Conservation (phyloP, 2,888 invertebrate species). For the Macaria notata region DNA sequence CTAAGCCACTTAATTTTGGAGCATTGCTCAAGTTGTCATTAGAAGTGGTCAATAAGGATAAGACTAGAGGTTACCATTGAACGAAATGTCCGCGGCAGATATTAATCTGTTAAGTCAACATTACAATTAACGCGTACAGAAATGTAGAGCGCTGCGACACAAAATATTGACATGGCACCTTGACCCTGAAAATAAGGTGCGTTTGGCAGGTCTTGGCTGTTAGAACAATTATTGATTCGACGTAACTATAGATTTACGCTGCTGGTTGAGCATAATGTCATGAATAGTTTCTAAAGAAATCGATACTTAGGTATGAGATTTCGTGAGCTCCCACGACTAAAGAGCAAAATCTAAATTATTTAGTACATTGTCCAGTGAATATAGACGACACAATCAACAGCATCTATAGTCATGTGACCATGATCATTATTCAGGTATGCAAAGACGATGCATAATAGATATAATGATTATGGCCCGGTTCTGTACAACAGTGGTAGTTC, state of each 20-base stretch:
- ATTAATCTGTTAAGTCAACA: conserved; percentile 17
- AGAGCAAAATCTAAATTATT: conserved; percentile 17
- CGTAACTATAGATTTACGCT: too few relatives aligned
- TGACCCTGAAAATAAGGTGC: conserved; percentile 31
- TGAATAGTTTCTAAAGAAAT: too few relatives aligned
- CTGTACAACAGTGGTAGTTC: conserved; percentile 41
- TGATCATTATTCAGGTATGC: conserved; percentile 63
- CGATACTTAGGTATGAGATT: too few relatives aligned
- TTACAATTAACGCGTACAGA: conserved; percentile 15
- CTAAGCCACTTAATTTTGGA: too few relatives aligned
- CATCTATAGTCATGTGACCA: conserved; percentile 45
- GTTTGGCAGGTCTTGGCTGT: too few relatives aligned
- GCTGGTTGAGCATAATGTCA: too few relatives aligned
- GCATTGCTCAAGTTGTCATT: too few relatives aligned
- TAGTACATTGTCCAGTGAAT: conserved; percentile 39
- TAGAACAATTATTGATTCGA: too few relatives aligned
- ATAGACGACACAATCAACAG: conserved; percentile 47
- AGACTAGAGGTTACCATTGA: conserved; percentile 1
- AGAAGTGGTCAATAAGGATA: conserved; percentile 1
- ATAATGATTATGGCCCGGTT: conserved; percentile 46
- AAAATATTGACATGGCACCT: conserved; percentile 26
- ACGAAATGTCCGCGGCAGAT: conserved; percentile 10
- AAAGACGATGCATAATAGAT: conserved; percentile 48
- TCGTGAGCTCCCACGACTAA: too few relatives aligned
- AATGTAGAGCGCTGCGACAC: conserved; percentile 15